Conservation (phyloP, 2,888 invertebrate genomes). For the Acleris emargana region DNA sequence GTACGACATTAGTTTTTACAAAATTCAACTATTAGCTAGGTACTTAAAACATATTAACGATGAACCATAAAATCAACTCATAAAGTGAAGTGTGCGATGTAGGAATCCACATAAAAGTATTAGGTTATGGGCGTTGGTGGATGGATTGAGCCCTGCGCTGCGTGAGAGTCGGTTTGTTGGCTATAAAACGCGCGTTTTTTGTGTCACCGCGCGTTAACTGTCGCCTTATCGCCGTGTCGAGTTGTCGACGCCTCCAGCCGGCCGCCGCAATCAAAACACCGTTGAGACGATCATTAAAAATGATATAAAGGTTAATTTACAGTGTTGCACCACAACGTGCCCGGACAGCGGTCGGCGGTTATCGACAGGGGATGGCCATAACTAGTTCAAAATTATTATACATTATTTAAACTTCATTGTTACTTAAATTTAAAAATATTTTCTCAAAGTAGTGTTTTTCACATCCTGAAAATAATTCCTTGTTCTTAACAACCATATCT, state of each 20-base stretch:
- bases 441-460: too few relatives aligned
- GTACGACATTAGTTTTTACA: conserved; percentile 48
- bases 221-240: conserved; percentile 81
- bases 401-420: too few relatives aligned
- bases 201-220: conserved; percentile 68
- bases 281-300: conserved; percentile 80
- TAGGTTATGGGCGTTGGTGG: conserved; percentile 43
- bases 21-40: conserved; percentile 59
- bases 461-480: too few relatives aligned
- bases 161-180: conserved; percentile 67
- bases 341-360: conserved; percentile 69
- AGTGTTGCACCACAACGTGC: conserved; percentile 61
- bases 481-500: too few relatives aligned
- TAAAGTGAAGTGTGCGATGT: conserved; percentile 73
- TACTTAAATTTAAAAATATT: too few relatives aligned
- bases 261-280: conserved; percentile 80
- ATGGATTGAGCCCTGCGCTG: conserved; percentile 46
- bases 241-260: conserved; percentile 83
- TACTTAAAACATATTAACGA: conserved; percentile 70
- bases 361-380: conserved; percentile 73
- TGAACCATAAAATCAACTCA: conserved; percentile 62
- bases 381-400: conserved; percentile 49
- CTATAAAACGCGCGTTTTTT: conserved; percentile 77
- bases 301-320: conserved; percentile 83
- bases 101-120: conserved; percentile 74